Evolutionary conservation across 1,140 invertebrate species (phyloP).

Genomic region (Aphidius gifuensis): DNA sequence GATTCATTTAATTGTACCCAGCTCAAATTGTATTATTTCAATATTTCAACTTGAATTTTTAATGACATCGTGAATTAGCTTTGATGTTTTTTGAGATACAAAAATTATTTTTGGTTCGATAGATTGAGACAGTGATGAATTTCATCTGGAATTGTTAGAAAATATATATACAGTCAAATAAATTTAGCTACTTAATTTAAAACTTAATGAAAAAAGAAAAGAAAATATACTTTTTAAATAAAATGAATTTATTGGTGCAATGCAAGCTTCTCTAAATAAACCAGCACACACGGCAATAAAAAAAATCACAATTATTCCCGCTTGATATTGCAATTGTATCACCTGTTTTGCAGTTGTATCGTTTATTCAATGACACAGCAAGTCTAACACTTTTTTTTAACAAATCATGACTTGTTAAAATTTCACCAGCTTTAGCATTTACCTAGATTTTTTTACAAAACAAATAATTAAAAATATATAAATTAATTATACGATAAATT

Average conservation of each 20-base stretch:
- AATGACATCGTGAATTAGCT: constrained; percentile 46
- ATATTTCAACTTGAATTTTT: constrained; percentile 52
- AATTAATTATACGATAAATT: no score
- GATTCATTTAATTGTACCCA: constrained; percentile 33
- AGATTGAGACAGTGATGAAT: constrained; percentile 62
- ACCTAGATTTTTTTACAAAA: constrained; percentile 45
- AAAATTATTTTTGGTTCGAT: constrained; percentile 68
- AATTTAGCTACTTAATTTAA: no score
- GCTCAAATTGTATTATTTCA: constrained; percentile 52
- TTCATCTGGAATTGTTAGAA: no score
- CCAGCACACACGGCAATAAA: constrained; percentile 53
- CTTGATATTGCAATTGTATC: constrained; percentile 60
- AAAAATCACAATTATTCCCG: constrained; percentile 62
- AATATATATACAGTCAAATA: no score
- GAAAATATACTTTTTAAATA: constrained; percentile 57
- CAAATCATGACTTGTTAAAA: constrained; percentile 45
- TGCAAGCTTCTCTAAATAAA: constrained; percentile 57
- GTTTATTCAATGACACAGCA: constrained; percentile 46
- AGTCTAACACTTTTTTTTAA: constrained; percentile 51
- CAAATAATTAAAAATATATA: no score
- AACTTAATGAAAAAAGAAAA: neutral
- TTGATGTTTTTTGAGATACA: constrained; percentile 58
- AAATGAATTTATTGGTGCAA: constrained; percentile 60
- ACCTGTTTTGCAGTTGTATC: constrained; percentile 48
- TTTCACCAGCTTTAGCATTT: constrained; percentile 50